phyloP scores from a whole-genome alignment of 2,113 vertebrate genomes.

The Myrmophylax atrothorax region DNA sequence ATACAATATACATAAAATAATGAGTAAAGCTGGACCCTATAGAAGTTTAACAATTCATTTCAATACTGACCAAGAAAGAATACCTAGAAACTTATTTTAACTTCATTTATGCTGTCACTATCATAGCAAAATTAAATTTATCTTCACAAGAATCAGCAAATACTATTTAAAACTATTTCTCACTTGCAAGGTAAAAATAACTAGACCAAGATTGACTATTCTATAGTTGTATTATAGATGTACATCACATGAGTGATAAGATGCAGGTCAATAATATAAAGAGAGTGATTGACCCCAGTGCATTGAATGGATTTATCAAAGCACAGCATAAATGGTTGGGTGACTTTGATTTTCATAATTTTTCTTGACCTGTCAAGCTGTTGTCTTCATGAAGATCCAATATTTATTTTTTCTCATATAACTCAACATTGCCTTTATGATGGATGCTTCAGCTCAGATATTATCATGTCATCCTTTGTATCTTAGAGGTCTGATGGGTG shows the following conservation, averaged over 20 bases:
- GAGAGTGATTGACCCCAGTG: not conserved
- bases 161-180: not conserved
- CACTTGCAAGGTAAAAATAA: not conserved
- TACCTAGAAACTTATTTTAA: not conserved
- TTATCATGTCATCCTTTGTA: not conserved
- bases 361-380: not conserved
- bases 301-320: not conserved
- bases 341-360: not conserved
- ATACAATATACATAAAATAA: not conserved
- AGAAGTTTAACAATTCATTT: not conserved
- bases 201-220: not conserved
- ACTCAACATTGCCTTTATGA: not conserved
- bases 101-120: not conserved
- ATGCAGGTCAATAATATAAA: not conserved
- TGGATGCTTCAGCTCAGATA: not conserved
- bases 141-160: not conserved
- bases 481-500: not conserved
- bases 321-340: rapidly evolving
- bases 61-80: not conserved
- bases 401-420: not conserved
- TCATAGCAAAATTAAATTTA: not conserved
- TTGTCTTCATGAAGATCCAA: slow-evolving; percentile 8
- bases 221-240: not conserved
- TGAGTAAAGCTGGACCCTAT: not conserved
- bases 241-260: not conserved